Evolutionary conservation across 2,888 invertebrate species (phyloP).

Genomic region (Hydropsyche betteni): DNA sequence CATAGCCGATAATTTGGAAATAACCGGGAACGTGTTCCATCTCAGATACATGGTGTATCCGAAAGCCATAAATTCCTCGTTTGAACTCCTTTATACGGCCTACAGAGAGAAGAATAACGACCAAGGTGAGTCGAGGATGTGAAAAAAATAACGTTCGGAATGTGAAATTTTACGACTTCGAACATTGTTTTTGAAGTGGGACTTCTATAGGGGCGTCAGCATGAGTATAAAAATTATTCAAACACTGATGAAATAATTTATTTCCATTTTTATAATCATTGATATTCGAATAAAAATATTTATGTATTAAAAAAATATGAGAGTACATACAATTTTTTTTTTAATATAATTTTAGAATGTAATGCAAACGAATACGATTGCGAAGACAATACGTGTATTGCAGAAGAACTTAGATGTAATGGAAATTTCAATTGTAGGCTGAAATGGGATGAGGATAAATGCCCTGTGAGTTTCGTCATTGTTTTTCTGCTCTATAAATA

Average conservation of each 20-base stretch:
- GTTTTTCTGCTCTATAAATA: too few relatives aligned
- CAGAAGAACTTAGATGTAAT: conserved; percentile 73
- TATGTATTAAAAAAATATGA: too few relatives aligned
- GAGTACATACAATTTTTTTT: not conserved
- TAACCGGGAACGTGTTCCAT: conserved; percentile 74
- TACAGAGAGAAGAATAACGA: conserved; percentile 70
- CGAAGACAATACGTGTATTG: conserved; percentile 82
- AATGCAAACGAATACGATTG: conserved; percentile 75
- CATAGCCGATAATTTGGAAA: conserved; percentile 79
- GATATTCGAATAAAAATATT: too few relatives aligned
- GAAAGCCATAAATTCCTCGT: conserved; percentile 68
- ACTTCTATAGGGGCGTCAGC: too few relatives aligned
- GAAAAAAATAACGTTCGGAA: too few relatives aligned
- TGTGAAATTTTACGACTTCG: too few relatives aligned
- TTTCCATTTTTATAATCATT: too few relatives aligned
- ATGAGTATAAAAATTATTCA: too few relatives aligned
- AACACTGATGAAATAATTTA: too few relatives aligned
- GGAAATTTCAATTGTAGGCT: conserved; percentile 77
- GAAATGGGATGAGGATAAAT: conserved; percentile 74
- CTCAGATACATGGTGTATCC: conserved; percentile 77
- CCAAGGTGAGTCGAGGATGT: conserved; percentile 57
- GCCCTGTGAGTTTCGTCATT: conserved; percentile 60
- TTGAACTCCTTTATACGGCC: conserved; percentile 79
- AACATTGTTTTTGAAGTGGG: too few relatives aligned
- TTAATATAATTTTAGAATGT: conserved; percentile 58